Percentiles rank a stretch among this genome's conserved stretches.
Conservation (phyloP, 2,797 vertebrate species). For the Lindbergichthys nudifrons region DNA sequence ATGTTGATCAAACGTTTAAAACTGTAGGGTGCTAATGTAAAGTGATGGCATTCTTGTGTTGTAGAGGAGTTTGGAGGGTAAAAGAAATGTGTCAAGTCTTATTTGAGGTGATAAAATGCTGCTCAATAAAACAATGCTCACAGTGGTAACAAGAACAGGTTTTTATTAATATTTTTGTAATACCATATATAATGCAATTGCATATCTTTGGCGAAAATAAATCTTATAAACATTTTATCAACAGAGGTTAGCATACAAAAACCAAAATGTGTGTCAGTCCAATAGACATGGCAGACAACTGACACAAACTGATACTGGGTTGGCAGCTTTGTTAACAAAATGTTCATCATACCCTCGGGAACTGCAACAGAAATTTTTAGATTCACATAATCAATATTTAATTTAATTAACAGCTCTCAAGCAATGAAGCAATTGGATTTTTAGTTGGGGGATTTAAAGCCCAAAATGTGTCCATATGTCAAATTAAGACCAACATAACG, state of each 20-base stretch:
- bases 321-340: conserved; percentile 85
- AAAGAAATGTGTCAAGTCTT: conserved; percentile 14
- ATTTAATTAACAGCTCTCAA: conserved; percentile 60
- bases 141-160: conserved; percentile 89
- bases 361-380: conserved; percentile 74
- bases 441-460: conserved; percentile 36
- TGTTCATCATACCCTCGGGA: conserved; percentile 77
- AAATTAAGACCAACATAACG: conserved; percentile 42
- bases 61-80: conserved; percentile 19
- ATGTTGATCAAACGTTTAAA: conserved; percentile 56
- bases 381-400: conserved; percentile 69
- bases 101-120: conserved; percentile 13
- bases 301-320: conserved; percentile 87
- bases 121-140: conserved; percentile 42
- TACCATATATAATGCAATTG: conserved; percentile 99
- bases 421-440: conserved; percentile 60
- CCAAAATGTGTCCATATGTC: conserved; percentile 30
- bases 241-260: conserved; percentile 99
- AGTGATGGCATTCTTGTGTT: conserved; percentile 24
- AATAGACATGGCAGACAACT: conserved; percentile 84
- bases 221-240: conserved; percentile 99
- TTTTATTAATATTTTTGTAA: conserved; percentile 96
- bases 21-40: conserved; percentile 15
- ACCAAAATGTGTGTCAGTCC: conserved; percentile 92
- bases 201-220: conserved; percentile 99